phyloP scores from a whole-genome alignment of 2,113 vertebrate species.

The Leucopsar rothschildi region DNA sequence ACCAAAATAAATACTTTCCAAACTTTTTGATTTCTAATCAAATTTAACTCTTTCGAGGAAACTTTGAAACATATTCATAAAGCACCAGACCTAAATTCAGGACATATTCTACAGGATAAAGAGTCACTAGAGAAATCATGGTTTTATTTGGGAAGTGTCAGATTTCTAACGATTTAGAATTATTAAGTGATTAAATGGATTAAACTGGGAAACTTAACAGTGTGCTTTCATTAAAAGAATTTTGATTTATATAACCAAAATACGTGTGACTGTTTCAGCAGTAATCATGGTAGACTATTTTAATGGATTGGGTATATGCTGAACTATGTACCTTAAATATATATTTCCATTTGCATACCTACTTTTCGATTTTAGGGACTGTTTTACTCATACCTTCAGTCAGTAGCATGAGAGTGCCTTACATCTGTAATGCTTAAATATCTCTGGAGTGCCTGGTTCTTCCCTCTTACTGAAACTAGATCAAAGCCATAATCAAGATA shows the following conservation, averaged over 20 bases:
- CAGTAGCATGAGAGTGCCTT: background rate
- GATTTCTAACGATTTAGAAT: background rate
- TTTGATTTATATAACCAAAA: background rate
- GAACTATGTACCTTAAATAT: background rate
- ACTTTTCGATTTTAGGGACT: background rate
- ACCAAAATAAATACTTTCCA: background rate
- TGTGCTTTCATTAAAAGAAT: background rate
- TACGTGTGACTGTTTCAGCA: background rate
- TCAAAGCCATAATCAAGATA: background rate
- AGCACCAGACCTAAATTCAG: background rate
- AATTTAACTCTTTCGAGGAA: background rate
- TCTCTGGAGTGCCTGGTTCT: background rate
- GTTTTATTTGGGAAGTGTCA: background rate
- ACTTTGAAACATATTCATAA: background rate
- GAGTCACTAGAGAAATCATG: background rate
- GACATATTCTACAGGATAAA: background rate
- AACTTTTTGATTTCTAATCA: background rate
- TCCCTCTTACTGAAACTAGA: background rate
- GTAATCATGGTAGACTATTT: background rate
- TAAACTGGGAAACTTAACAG: background rate
- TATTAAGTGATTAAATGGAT: background rate
- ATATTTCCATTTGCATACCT: background rate
- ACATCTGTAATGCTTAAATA: background rate
- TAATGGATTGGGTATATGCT: background rate
- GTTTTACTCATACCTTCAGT: background rate